Base-by-base conservation (phyloP, 2,888 invertebrate genomes). In the Muschampia plurimacula region DNA sequence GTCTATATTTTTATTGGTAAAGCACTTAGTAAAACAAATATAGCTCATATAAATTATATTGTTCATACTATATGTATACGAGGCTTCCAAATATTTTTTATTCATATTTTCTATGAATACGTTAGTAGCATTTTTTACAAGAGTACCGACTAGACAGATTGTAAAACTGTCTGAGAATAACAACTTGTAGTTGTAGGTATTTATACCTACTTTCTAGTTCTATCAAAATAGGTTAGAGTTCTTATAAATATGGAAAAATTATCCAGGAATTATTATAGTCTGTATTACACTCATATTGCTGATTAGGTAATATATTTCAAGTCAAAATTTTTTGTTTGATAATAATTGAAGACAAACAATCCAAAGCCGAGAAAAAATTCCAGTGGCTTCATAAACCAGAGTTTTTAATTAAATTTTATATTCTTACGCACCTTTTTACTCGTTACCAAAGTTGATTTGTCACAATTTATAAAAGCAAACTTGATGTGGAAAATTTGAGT, bases 341-440 rank as follows among this genome's bases (percentile, higher is more conserved):
- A 63, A 63, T 63, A 63, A 63, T 63, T 22, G 63, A 63, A 63
- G 44, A 63, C 44, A 63, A 63, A 63, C 44, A 63, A n/a, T 32
- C 32, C 46, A 32, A 63, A 63, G 63, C 44, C 44, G n/a, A 39
- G 63, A 63, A 63, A 63, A 15, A 68, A 46, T 60, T 46, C 36
- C 60, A 60, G 36, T n/a, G 39, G 22, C n/a, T 60, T 60, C 60
- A n/a, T 39, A 60, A 60, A n/a, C 60, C 22, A 60, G 32, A 7
- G n/a, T n/a, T 60, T 60, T 60, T 36, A 60, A 60, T 60, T 60
- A 60, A 57, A 57, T 57, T 28, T 57, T 28, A 28, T 57, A 49
- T 57, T 28, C 10, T 28, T 28, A 28, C 28, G 3, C 55, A 57
- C 22, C 57, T 28, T 57, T 57, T 57, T 13, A 9, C 4, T 10